These are phyloP conservation scores for Monopterus albus DNA, from an alignment of 2,113 vertebrate genomes.

Conservation along the genomic window DNA sequence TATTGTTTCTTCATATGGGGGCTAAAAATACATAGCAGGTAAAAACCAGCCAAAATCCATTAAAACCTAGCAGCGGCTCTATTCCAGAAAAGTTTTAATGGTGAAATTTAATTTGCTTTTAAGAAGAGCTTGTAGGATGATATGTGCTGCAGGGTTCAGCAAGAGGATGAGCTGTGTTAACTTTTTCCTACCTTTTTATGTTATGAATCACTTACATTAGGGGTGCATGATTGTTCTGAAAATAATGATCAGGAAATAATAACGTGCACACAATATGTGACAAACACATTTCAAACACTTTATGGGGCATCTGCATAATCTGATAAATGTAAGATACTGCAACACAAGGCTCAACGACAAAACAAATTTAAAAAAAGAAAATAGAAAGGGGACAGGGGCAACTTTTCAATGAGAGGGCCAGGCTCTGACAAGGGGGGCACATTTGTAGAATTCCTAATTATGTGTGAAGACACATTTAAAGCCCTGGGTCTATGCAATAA, in stretches of 20 bases:
- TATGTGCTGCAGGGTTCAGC: neutral
- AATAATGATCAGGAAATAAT: too few species aligned
- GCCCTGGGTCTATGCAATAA: too few species aligned
- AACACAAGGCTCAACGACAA: too few species aligned
- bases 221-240: neutral
- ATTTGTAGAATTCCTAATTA: too few species aligned
- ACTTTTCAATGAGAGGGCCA: too few species aligned
- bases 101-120: constrained; percentile 16
- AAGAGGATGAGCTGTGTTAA: neutral
- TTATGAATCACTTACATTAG: neutral
- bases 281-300: too few species aligned
- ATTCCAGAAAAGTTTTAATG: constrained; percentile 15
- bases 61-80: constrained; percentile 13
- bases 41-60: constrained; percentile 40
- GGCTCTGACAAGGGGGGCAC: too few species aligned
- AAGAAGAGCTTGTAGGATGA: neutral
- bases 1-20: constrained; percentile 26
- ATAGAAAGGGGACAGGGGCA: too few species aligned
- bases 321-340: neutral
- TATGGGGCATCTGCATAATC: neutral
- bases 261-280: too few species aligned
- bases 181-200: neutral
- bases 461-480: too few species aligned
- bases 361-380: too few species aligned
- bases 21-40: constrained; percentile 43